Evolutionary conservation across 2,888 invertebrate species (phyloP).

Genomic region (Sminthurides aquaticus): DNA sequence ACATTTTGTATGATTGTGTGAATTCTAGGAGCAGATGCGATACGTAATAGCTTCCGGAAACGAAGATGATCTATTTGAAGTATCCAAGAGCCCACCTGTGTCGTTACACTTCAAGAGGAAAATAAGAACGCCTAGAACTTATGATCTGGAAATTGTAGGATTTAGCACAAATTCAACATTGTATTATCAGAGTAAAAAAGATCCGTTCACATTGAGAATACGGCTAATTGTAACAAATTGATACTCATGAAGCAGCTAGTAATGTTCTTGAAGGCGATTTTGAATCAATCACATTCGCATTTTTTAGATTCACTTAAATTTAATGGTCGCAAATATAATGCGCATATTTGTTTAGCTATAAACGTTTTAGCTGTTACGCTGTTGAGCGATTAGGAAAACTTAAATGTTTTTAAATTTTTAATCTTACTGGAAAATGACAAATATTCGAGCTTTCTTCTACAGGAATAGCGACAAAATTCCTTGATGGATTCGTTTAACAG

Average conservation of each 20-base stretch:
- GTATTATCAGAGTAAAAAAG: constrained; percentile 50
- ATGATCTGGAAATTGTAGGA: constrained; percentile 54
- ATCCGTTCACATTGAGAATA: constrained; percentile 53
- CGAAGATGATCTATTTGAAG: constrained; percentile 54
- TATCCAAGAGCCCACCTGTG: constrained; percentile 46
- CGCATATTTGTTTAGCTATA: too few relatives aligned
- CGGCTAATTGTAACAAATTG: constrained; percentile 52
- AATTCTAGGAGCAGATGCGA: constrained; percentile 52
- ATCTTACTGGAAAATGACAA: too few relatives aligned
- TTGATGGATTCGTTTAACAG: too few relatives aligned
- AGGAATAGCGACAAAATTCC: too few relatives aligned
- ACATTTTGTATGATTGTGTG: too few relatives aligned
- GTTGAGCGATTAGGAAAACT: too few relatives aligned
- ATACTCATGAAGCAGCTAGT: constrained; percentile 22
- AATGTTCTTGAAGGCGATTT: background rate
- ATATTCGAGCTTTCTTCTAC: too few relatives aligned
- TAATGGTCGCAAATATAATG: too few relatives aligned
- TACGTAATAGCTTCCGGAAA: constrained; percentile 56
- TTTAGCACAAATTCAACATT: constrained; percentile 39
- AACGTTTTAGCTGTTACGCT: too few relatives aligned
- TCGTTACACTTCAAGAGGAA: constrained; percentile 54
- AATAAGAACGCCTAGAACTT: constrained; percentile 52
- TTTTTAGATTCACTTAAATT: too few relatives aligned
- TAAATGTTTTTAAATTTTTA: too few relatives aligned
- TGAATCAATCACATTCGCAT: background rate